phyloP scores from a whole-genome alignment of 2,888 invertebrate genomes.

The Dinocampus coccinellae region DNA sequence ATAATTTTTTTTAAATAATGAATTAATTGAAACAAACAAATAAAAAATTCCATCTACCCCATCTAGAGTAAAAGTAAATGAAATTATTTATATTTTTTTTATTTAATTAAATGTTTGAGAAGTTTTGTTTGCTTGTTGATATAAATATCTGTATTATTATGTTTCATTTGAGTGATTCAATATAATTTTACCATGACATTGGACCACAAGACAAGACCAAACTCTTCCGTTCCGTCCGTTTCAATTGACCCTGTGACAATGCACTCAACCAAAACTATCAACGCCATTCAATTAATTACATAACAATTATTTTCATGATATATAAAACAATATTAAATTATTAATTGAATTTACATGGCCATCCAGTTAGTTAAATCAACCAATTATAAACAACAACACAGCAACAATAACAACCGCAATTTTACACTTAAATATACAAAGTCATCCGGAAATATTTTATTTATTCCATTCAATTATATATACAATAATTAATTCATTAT shows the following conservation, averaged over 20 bases:
- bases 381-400: no score
- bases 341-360: background rate
- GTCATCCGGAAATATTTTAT: no score
- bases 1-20: no score
- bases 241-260: constrained; percentile 23
- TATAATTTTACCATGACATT: constrained; percentile 18
- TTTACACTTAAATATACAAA: background rate
- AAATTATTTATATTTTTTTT: no score
- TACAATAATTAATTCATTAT: background rate
- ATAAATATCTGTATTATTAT: background rate
- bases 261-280: constrained; percentile 15
- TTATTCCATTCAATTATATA: background rate
- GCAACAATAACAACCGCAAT: no score
- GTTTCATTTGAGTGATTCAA: constrained; percentile 20
- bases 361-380: background rate
- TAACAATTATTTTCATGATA: constrained; percentile 29
- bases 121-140: background rate
- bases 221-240: constrained; percentile 7
- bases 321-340: background rate
- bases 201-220: constrained; percentile 8
- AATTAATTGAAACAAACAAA: background rate
- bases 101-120: background rate
- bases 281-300: constrained; percentile 16
- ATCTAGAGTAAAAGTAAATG: no score
- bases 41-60: background rate